Percentiles rank a stretch among this genome's conserved stretches.
These are phyloP conservation scores for Pseudorasbora parva DNA, from an alignment of 2,113 vertebrate genomes.

Conservation along the genomic window DNA sequence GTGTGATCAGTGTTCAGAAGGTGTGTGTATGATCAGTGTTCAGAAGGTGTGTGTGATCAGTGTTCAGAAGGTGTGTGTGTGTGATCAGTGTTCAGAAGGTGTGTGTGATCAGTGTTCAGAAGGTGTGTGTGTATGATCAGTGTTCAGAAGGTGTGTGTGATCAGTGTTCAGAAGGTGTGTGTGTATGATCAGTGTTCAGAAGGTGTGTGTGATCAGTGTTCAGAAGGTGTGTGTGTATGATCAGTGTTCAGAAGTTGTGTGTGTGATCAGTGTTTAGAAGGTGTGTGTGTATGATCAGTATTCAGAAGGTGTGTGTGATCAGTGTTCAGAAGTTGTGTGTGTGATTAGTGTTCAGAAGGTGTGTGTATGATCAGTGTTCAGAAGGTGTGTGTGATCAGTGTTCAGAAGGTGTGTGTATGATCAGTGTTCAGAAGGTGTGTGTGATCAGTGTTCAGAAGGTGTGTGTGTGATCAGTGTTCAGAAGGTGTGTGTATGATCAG, in stretches of 20 bases:
- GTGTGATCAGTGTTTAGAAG: background rate
- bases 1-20: too few relatives aligned
- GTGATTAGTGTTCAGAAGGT: background rate
- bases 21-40: too few relatives aligned
- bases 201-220: background rate
- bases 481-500: conserved; percentile 11
- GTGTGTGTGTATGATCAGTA: conserved; percentile 1
- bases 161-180: background rate
- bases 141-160: conserved; percentile 21
- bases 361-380: too few relatives aligned
- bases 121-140: background rate
- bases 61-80: background rate
- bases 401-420: too few relatives aligned
- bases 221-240: background rate
- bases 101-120: background rate
- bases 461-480: too few relatives aligned
- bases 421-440: background rate
- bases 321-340: too few relatives aligned
- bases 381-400: too few relatives aligned
- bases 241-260: too few relatives aligned
- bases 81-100: too few relatives aligned
- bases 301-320: too few relatives aligned
- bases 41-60: conserved; percentile 12
- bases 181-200: too few relatives aligned
- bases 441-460: too few relatives aligned